phyloP scores from a whole-genome alignment of 1,140 invertebrate genomes.

The Lordiphosa stackelbergi region DNA sequence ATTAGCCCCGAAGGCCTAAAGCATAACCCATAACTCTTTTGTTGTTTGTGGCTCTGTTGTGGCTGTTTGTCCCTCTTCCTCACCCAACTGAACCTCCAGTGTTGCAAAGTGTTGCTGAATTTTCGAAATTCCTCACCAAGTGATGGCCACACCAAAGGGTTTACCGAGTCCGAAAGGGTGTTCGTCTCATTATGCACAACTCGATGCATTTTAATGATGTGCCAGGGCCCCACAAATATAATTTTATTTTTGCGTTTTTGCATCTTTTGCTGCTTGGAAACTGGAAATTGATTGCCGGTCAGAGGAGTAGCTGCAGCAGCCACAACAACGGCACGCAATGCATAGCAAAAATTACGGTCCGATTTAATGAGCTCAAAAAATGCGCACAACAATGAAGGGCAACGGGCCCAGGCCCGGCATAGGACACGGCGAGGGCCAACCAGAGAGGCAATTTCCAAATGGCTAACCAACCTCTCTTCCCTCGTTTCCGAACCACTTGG shows the following conservation, averaged over 20 bases:
- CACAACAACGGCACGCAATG: conserved; percentile 43
- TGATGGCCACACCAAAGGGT: conserved; percentile 31
- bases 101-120: conserved; percentile 22
- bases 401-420: conserved; percentile 12
- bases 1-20: not conserved
- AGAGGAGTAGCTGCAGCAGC: conserved; percentile 23
- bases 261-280: conserved; percentile 62
- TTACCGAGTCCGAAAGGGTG: conserved; percentile 26
- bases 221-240: conserved; percentile 58
- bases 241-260: conserved; percentile 67
- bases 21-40: conserved; percentile 7
- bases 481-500: conserved; percentile 10
- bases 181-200: conserved; percentile 50
- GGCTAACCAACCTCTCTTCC: conserved; percentile 10
- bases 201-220: conserved; percentile 72
- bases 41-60: conserved; percentile 12
- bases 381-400: conserved; percentile 67
- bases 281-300: conserved; percentile 68
- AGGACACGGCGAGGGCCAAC: conserved; percentile 14
- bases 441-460: conserved; percentile 44
- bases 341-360: conserved; percentile 57
- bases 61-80: not conserved
- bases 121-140: conserved; percentile 45
- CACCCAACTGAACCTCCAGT: not conserved
- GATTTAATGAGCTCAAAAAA: conserved; percentile 71